Evolutionary conservation across 2,113 vertebrate genomes (phyloP).

Genomic region (Cottus gobio): DNA sequence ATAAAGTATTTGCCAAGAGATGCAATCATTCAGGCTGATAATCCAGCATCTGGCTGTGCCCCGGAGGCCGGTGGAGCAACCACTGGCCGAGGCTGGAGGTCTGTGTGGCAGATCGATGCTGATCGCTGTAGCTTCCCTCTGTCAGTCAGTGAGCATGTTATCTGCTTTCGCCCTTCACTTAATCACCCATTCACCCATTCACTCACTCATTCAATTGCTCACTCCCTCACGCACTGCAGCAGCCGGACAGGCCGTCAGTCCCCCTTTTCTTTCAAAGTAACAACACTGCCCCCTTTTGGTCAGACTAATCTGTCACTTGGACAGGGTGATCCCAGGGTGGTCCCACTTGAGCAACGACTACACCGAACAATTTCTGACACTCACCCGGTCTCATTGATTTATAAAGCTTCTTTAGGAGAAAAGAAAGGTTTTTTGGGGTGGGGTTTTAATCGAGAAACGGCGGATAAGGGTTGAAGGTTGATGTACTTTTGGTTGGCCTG

Average conservation of each 20-base stretch:
- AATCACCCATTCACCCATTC: constrained; percentile 74
- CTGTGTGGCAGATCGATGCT: constrained; percentile 73
- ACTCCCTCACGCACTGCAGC: constrained; percentile 64
- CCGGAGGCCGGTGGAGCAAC: constrained; percentile 57
- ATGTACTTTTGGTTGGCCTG: constrained; percentile 75
- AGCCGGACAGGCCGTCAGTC: constrained; percentile 39
- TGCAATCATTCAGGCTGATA: constrained; percentile 72
- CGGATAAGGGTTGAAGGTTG: constrained; percentile 66
- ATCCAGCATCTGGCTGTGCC: constrained; percentile 62
- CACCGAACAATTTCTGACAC: constrained; percentile 67
- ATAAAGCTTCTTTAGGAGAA: constrained; percentile 69
- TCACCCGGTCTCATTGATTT: constrained; percentile 73
- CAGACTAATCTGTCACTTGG: constrained; percentile 41
- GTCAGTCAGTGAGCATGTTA: constrained; percentile 78
- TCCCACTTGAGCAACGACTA: constrained; percentile 72
- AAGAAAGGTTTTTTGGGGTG: constrained; percentile 38
- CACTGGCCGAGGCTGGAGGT: constrained; percentile 62
- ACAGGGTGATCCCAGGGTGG: constrained; percentile 57
- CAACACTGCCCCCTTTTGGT: constrained; percentile 87
- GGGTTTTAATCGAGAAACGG: constrained; percentile 50
- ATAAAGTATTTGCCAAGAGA: constrained; percentile 65
- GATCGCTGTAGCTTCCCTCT: constrained; percentile 80
- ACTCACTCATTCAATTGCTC: constrained; percentile 52
- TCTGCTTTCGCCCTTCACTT: constrained; percentile 72
- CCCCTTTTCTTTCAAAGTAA: constrained; percentile 66